Evolutionary conservation across 1,140 invertebrate genomes (phyloP).

Genomic region (Eurosta solidaginis): DNA sequence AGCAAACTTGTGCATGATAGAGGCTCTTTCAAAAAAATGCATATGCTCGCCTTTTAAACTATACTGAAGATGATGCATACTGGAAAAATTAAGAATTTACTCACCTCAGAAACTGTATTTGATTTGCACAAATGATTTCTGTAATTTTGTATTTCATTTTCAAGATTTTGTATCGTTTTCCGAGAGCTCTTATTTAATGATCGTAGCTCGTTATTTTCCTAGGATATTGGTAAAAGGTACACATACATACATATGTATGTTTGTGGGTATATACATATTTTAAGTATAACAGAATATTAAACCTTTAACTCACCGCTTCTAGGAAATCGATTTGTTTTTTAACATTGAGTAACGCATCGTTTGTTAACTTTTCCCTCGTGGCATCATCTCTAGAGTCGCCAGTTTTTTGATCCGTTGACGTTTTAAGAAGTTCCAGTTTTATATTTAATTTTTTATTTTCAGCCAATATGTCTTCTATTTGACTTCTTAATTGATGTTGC

Average conservation of each 20-base stretch:
- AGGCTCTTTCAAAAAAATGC: too few species aligned
- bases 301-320: conserved; percentile 23
- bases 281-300: neutral
- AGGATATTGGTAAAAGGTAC: neutral
- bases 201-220: conserved; percentile 40
- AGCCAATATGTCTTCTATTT: conserved; percentile 34
- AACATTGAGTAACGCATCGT: conserved; percentile 41
- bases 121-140: conserved; percentile 39
- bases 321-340: conserved; percentile 43
- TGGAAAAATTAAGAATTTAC: conserved; percentile 3
- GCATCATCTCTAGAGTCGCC: conserved; percentile 30
- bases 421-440: conserved; percentile 30
- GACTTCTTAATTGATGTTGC: conserved; percentile 17
- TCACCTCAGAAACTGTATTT: conserved; percentile 37
- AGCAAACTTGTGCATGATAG: too few species aligned
- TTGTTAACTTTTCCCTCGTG: conserved; percentile 34
- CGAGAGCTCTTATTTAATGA: conserved; percentile 41
- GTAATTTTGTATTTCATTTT: conserved; percentile 46
- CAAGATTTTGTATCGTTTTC: conserved; percentile 46
- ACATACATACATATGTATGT: too few species aligned
- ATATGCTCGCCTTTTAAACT: too few species aligned
- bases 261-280: neutral
- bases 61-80: too few species aligned
- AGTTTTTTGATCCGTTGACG: neutral
- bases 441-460: conserved; percentile 41